Evolutionary conservation across 2,797 vertebrate species (phyloP).

Genomic region (Ispidina picta): DNA sequence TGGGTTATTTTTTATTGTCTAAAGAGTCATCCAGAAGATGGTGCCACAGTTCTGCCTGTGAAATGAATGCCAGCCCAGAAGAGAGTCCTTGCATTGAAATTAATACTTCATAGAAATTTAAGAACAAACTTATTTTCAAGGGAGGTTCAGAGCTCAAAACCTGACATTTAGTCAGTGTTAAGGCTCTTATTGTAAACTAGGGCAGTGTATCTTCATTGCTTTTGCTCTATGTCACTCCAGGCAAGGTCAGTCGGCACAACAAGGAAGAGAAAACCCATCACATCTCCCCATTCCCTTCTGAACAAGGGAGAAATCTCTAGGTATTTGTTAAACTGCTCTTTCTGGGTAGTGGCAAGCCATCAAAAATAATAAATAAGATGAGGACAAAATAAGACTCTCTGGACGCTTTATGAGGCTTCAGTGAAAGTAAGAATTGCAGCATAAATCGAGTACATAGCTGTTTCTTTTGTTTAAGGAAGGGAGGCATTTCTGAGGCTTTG

Average conservation of each 20-base stretch:
- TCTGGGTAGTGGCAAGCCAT: not conserved
- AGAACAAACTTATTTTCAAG: conserved; percentile 40
- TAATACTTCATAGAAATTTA: not conserved
- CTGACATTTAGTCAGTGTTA: conserved; percentile 12
- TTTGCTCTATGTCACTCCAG: conserved; percentile 54
- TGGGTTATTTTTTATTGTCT: conserved; percentile 53
- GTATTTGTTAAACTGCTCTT: not conserved
- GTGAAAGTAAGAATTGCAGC: not conserved
- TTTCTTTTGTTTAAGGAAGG: not conserved
- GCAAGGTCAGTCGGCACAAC: conserved; percentile 58
- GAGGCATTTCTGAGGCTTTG: not conserved
- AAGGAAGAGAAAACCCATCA: not conserved
- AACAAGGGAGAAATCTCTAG: not conserved
- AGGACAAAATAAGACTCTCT: not conserved
- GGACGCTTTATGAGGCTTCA: not conserved
- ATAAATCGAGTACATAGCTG: not conserved
- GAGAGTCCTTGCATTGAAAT: not conserved
- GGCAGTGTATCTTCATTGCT: conserved; percentile 38
- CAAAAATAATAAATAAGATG: conserved; percentile 21
- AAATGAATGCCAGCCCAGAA: not conserved
- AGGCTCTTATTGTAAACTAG: conserved; percentile 48
- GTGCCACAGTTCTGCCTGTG: conserved; percentile 76
- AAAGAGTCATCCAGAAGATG: conserved; percentile 76
- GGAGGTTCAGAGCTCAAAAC: conserved; percentile 14
- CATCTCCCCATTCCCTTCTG: not conserved